Conservation (phyloP, 2,113 vertebrate genomes). For the Gobius niger region DNA sequence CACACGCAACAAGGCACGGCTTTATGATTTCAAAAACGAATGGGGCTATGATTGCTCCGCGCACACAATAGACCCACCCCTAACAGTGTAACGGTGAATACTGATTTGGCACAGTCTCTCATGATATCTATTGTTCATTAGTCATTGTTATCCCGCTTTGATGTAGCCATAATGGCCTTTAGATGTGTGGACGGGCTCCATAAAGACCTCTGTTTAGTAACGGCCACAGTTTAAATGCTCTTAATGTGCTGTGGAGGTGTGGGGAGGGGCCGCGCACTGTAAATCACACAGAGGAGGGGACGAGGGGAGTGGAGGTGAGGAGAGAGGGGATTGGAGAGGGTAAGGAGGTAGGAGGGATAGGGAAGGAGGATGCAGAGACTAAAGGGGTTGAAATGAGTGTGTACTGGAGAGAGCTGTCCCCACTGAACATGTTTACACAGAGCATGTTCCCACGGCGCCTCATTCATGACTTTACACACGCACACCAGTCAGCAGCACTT, state of each 20-base stretch:
- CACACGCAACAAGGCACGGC: constrained; percentile 4
- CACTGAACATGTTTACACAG: constrained; percentile 64
- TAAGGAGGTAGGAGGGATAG: neutral
- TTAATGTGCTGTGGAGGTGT: constrained; percentile 69
- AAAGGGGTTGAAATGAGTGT: constrained; percentile 57
- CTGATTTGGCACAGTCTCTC: constrained; percentile 66
- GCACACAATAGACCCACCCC: constrained; percentile 21
- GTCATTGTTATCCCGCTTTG: constrained; percentile 71
- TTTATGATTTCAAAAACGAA: constrained; percentile 26
- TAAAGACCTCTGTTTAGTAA: constrained; percentile 74
- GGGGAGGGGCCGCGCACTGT: constrained; percentile 60
- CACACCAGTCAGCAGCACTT: neutral
- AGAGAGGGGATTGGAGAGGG: constrained; percentile 21
- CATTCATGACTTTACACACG: constrained; percentile 7
- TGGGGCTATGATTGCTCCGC: constrained; percentile 38
- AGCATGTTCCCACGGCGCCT: constrained; percentile 49
- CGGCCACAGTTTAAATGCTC: constrained; percentile 70
- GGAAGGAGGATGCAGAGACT: constrained; percentile 28
- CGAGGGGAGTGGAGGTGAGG: constrained; percentile 34
- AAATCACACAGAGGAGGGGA: constrained; percentile 54
- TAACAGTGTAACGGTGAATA: constrained; percentile 48
- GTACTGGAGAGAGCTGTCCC: constrained; percentile 57
- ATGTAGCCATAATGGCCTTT: constrained; percentile 73
- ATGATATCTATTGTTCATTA: constrained; percentile 74
- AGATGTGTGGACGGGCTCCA: constrained; percentile 65